Percentiles rank a stretch among this genome's conserved stretches.
Conservation (phyloP, 92 coral and sea anemone species). For the Muricea muricata region DNA sequence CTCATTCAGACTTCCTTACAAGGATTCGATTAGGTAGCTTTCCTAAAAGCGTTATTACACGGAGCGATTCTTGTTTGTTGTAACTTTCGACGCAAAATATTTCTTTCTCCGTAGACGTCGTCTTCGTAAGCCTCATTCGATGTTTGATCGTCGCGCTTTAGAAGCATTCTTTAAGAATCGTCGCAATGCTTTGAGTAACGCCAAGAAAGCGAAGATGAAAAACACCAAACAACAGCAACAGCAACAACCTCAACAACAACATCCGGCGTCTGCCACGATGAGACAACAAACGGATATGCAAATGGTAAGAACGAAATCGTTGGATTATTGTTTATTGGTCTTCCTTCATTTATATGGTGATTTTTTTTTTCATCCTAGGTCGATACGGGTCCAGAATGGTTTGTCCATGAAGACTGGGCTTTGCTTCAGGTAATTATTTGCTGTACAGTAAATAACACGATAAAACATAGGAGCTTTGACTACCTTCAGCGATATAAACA, state of each 20-base stretch:
- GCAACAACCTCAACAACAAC: slow-evolving; percentile 35
- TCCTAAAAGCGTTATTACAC: no score
- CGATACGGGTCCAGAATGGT: slow-evolving; percentile 94
- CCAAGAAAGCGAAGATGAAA: slow-evolving; percentile 87
- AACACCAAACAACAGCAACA: slow-evolving; percentile 74
- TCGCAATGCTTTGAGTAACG: slow-evolving; percentile 82
- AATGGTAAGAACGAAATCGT: slow-evolving; percentile 54
- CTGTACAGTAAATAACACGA: background rate
- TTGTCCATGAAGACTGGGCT: slow-evolving; percentile 98
- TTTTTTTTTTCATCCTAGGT: slow-evolving; percentile 71
- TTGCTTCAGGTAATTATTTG: slow-evolving; percentile 79
- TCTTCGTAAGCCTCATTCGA: slow-evolving; percentile 95
- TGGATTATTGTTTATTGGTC: no score
- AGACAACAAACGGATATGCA: slow-evolving; percentile 29
- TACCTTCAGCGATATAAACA: no score
- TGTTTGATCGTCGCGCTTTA: slow-evolving; percentile 90
- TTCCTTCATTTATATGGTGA: background rate
- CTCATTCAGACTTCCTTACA: slow-evolving; percentile 42
- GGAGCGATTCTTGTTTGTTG: no score
- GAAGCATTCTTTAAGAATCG: slow-evolving; percentile 93
- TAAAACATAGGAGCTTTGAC: no score
- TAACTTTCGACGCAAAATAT: background rate
- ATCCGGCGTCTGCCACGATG: slow-evolving; percentile 6
- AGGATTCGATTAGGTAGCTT: slow-evolving; percentile 25
- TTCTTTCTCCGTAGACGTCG: no score